phyloP scores from a whole-genome alignment of 2,888 invertebrate species.

The Hirtodrosophila alboralis region DNA sequence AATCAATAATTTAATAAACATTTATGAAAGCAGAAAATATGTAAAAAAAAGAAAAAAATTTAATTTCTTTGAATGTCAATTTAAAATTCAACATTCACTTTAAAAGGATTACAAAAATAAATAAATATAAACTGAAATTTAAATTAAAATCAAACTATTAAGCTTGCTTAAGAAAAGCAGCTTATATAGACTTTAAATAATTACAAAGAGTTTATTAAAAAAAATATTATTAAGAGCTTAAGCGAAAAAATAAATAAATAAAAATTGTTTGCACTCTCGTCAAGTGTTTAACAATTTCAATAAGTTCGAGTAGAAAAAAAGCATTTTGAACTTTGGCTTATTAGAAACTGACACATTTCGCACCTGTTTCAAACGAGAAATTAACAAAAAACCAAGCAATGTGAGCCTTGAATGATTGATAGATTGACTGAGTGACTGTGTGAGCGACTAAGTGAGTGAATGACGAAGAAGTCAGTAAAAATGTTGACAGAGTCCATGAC shows the following conservation, averaged over 20 bases:
- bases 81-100: too few relatives aligned
- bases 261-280: too few relatives aligned
- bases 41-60: neutral
- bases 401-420: constrained; percentile 62
- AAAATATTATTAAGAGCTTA: too few relatives aligned
- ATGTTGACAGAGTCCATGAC: constrained; percentile 59
- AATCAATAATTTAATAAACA: too few relatives aligned
- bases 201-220: too few relatives aligned
- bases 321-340: constrained; percentile 41
- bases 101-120: too few relatives aligned
- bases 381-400: constrained; percentile 17
- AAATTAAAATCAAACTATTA: too few relatives aligned
- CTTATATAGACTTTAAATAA: too few relatives aligned
- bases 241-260: too few relatives aligned
- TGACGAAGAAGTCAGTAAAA: constrained; percentile 27
- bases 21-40: neutral
- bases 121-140: too few relatives aligned
- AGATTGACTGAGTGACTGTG: constrained; percentile 30
- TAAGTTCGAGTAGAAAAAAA: constrained; percentile 5
- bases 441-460: constrained; percentile 14
- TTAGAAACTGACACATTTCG: constrained; percentile 60
- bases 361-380: constrained; percentile 56
- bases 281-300: neutral
- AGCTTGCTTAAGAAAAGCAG: too few relatives aligned
- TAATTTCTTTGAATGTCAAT: constrained; percentile 1